Evolutionary conservation across 2,888 invertebrate genomes (phyloP).

Genomic region (Altica lythri): DNA sequence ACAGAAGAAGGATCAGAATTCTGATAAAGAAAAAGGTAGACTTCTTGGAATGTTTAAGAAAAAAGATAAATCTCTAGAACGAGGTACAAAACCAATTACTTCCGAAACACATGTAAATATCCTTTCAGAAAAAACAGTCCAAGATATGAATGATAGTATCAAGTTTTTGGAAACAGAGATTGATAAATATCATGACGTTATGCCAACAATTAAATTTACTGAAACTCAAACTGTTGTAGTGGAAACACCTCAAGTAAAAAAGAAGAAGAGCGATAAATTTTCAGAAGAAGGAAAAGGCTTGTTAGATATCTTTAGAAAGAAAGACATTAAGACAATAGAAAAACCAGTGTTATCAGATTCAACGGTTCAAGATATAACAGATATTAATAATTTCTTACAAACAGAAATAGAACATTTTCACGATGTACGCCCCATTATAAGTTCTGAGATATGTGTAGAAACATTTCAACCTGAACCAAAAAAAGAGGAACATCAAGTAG

Average conservation of each 20-base stretch:
- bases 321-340: conserved; percentile 27
- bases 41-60: conserved; percentile 31
- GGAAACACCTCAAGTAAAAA: conserved; percentile 37
- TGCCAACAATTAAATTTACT: conserved; percentile 15
- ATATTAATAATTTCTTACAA: conserved; percentile 36
- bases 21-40: conserved; percentile 22
- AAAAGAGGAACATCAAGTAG: background rate
- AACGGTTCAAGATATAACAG: conserved; percentile 30
- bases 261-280: conserved; percentile 29
- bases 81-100: conserved; percentile 8
- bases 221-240: conserved; percentile 42
- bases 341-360: conserved; percentile 30
- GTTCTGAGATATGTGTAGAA: background rate
- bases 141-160: conserved; percentile 24
- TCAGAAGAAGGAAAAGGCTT: conserved; percentile 20
- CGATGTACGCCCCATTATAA: conserved; percentile 26
- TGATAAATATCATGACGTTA: conserved; percentile 36
- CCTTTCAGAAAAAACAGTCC: background rate
- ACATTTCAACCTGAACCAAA: background rate
- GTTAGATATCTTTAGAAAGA: conserved; percentile 42
- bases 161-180: conserved; percentile 43
- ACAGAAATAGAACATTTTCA: conserved; percentile 35
- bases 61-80: conserved; percentile 28
- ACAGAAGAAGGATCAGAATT: background rate
- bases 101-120: background rate